Percentiles rank a stretch among this genome's conserved stretches.
These are phyloP conservation scores for Micromesistius poutassou DNA, from an alignment of 2,797 vertebrate genomes.

Conservation along the genomic window DNA sequence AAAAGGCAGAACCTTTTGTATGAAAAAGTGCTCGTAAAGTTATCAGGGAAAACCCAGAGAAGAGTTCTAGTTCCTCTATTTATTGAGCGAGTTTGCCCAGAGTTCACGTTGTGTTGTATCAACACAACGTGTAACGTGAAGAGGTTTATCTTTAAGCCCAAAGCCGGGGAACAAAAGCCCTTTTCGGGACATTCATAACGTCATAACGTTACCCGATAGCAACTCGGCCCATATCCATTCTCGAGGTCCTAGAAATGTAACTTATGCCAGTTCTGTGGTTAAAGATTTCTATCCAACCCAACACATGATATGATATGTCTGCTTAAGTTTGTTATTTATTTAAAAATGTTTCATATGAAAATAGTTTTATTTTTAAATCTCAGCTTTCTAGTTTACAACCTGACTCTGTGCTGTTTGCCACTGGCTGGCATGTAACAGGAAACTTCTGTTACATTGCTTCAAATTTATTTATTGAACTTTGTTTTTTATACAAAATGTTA, in stretches of 20 bases:
- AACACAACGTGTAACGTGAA: constrained; percentile 46
- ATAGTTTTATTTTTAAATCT: neutral
- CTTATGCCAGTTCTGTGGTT: neutral
- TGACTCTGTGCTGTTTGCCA: neutral
- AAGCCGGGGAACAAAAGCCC: neutral
- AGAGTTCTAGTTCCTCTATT: constrained; percentile 43
- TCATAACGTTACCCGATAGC: neutral
- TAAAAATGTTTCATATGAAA: neutral
- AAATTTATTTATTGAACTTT: neutral
- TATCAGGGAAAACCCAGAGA: neutral
- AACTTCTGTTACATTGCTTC: neutral
- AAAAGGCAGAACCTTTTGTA: constrained; percentile 6
- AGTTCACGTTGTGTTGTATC: constrained; percentile 42
- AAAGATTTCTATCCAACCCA: neutral
- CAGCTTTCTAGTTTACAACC: neutral
- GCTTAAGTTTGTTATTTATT: neutral
- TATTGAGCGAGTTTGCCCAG: constrained; percentile 34
- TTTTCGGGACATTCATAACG: neutral
- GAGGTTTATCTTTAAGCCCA: constrained; percentile 13
- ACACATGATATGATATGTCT: neutral
- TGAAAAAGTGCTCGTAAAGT: constrained; percentile 8
- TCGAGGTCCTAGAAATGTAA: too few relatives aligned
- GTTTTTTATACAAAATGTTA: constrained; percentile 10
- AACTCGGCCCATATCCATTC: neutral
- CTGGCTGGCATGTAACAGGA: neutral